These are phyloP conservation scores for Nothura maculosa DNA, from an alignment of 2,797 vertebrate species.

Conservation along the genomic window DNA sequence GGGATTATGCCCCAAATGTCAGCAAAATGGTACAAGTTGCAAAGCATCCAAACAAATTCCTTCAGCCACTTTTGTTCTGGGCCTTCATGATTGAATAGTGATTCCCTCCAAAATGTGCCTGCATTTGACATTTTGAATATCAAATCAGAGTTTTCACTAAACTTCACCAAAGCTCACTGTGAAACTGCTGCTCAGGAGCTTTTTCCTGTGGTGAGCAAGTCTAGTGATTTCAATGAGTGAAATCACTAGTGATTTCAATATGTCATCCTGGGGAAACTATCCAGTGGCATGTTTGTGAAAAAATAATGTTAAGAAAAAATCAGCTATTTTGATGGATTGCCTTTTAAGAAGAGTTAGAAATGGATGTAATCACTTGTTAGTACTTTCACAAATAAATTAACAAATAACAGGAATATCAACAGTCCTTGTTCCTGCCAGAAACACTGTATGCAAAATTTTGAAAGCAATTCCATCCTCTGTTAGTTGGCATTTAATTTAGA, in stretches of 20 bases:
- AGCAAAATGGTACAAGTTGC: not conserved
- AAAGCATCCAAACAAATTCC: not conserved
- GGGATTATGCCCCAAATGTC: not conserved
- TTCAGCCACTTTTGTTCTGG: not conserved
- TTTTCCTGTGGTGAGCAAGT: not conserved
- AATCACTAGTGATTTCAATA: too few relatives aligned
- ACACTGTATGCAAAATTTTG: not conserved
- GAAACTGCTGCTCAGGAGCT: not conserved
- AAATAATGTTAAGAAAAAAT: not conserved
- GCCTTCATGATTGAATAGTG: not conserved
- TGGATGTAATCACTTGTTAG: not conserved
- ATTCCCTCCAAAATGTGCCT: not conserved
- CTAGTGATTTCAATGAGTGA: not conserved
- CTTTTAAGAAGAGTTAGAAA: not conserved
- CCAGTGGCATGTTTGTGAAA: not conserved
- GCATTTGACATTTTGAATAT: not conserved
- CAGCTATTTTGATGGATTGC: not conserved
- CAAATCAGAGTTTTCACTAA: not conserved
- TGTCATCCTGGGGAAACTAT: not conserved
- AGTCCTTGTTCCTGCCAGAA: not conserved
- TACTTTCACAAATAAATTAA: not conserved
- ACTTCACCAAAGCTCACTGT: not conserved
- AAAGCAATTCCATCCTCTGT: not conserved
- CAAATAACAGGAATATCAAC: not conserved
- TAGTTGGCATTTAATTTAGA: not conserved